Evolutionary conservation across 2,113 vertebrate species (phyloP).

Genomic region (Hippocampus mohnikei): DNA sequence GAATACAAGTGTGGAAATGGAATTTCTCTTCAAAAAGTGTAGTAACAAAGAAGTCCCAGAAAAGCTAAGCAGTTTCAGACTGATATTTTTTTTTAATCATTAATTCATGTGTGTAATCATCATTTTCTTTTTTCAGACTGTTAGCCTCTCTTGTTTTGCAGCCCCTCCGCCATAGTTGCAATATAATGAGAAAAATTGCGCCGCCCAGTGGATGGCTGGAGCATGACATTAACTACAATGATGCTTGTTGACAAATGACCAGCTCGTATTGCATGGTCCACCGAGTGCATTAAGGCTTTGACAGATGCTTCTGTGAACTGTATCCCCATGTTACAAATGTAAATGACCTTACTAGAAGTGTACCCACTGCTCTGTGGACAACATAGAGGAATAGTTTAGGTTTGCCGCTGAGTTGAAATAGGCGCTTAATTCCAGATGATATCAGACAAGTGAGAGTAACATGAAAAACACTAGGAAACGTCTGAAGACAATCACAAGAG

Average conservation of each 20-base stretch:
- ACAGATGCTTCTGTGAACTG: constrained; percentile 32
- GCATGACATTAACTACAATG: constrained; percentile 7
- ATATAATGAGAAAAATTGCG: constrained; percentile 53
- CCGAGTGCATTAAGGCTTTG: constrained; percentile 36
- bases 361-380: background rate
- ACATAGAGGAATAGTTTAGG: too few relatives aligned
- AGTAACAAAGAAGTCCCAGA: too few relatives aligned
- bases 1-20: background rate
- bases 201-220: constrained; percentile 65
- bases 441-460: background rate
- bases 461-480: background rate
- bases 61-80: too few relatives aligned
- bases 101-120: too few relatives aligned
- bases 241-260: background rate
- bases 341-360: background rate
- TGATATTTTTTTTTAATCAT: too few relatives aligned
- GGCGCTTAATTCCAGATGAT: background rate
- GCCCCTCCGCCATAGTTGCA: constrained; percentile 33
- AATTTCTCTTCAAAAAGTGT: background rate
- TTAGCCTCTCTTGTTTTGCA: constrained; percentile 11
- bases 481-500: constrained; percentile 14
- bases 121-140: too few relatives aligned
- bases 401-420: too few relatives aligned
- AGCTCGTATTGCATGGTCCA: constrained; percentile 11
- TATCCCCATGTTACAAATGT: constrained; percentile 9